Evolutionary conservation across 2,888 invertebrate species (phyloP), one percentile per base, ranked within the genome.

Genomic region (Plagodis pulveraria): DNA sequence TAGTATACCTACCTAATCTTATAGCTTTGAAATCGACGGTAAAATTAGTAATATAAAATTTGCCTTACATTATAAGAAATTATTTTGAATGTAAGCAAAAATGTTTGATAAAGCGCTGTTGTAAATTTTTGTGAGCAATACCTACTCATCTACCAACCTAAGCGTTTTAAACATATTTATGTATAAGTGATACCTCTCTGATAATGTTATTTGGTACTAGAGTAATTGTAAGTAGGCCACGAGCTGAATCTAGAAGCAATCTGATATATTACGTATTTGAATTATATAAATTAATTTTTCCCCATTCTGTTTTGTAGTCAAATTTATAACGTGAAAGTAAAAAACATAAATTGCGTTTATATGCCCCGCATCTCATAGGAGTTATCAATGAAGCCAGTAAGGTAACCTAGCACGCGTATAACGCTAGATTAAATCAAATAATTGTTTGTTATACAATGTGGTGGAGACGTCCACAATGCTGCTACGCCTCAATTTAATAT

Each of bases 61-160:
- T 22, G 22, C 22, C 22, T 4, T 22, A 9, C 6, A 41, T 34
- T 34, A n/a, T 36, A 43, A 54, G 50, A 50, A 22, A 42, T 41
- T 12, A 36, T 47, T 56, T 58, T 46, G 58, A 58, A 54, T 60
- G 10, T 44, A 35, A 22, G 41, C 54, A 44, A 58, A 54, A 51
- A n/a, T 47, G 41, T 42, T 43, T 43, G 45, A 32, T 50, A 22
- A 40, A 53, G 22, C 49, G 5, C 12, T 9, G 12, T 6, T 35
- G 40, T 56, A 46, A 34, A 48, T 49, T 49, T 42, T 33, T 11
- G 42, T 58, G 65, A 1, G 4, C 22, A 22, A 22, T 4, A 22
- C 1, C 4, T 22, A 22, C 22, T 1, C 4, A 2, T 4, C 22
- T 34, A 53, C 62, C 51, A 56, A 61, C 49, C 9, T 11, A 45